These are phyloP conservation scores for Scolopax bukidnonensis DNA, from an alignment of 2,797 vertebrate genomes.

Conservation along the genomic window DNA sequence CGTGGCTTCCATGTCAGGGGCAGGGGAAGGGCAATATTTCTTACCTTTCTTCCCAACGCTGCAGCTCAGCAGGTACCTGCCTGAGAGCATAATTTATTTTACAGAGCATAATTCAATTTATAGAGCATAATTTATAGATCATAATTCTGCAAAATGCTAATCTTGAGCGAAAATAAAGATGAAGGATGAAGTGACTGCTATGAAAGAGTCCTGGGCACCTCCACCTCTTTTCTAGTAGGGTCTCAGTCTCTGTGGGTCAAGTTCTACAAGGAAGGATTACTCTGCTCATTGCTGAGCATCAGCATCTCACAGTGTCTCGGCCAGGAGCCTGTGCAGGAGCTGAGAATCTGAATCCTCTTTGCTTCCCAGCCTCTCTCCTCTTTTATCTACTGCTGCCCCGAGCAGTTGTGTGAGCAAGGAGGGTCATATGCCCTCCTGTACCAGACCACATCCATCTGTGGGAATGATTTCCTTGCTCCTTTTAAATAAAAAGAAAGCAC, in stretches of 20 bases:
- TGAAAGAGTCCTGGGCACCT: neutral
- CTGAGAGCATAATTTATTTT: neutral
- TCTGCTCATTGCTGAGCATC: neutral
- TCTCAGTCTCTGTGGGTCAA: neutral
- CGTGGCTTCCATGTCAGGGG: fast-evolving
- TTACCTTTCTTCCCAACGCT: too few relatives aligned
- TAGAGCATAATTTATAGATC: neutral
- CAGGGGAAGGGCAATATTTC: fast-evolving
- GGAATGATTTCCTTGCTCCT: neutral
- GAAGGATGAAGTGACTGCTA: neutral
- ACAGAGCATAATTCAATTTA: neutral
- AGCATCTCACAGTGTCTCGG: fast-evolving
- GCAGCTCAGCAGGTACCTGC: neutral
- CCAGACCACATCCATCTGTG: neutral
- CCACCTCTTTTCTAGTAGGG: neutral
- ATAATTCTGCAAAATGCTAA: neutral
- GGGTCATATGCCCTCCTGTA: neutral
- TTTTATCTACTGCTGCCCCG: neutral
- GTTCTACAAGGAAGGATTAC: neutral
- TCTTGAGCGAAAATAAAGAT: neutral
- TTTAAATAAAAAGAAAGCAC: neutral
- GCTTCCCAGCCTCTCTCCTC: neutral
- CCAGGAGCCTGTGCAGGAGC: neutral
- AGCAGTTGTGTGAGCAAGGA: neutral
- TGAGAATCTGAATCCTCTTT: neutral